These are phyloP conservation scores for Drosophila antonietae DNA, from an alignment of 2,888 invertebrate genomes.

Conservation along the genomic window DNA sequence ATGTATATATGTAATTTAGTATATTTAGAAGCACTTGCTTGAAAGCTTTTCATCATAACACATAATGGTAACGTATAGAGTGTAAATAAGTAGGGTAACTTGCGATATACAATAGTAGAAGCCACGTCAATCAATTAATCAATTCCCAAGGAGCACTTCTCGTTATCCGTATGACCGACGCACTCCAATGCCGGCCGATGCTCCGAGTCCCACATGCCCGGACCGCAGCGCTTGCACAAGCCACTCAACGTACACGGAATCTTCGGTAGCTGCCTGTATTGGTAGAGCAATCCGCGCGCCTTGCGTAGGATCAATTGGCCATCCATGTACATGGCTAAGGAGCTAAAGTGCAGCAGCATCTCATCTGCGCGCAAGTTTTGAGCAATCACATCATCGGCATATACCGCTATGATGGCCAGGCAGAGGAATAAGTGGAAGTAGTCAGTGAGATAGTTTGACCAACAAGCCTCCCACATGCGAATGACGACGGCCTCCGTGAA, in stretches of 20 bases:
- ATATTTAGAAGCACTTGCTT: constrained; percentile 51
- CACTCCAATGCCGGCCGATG: constrained; percentile 95
- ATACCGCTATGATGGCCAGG: constrained; percentile 95
- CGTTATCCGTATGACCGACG: constrained; percentile 88
- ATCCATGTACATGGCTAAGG: constrained; percentile 98
- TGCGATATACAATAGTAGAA: constrained; percentile 46
- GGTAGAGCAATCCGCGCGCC: constrained; percentile 95
- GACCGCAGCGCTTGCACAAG: constrained; percentile 94
- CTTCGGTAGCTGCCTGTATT: constrained; percentile 93
- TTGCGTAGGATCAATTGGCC: constrained; percentile 95
- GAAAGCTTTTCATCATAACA: constrained; percentile 53
- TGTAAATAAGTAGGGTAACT: constrained; percentile 42
- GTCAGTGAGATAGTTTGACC: constrained; percentile 98
- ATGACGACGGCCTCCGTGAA: constrained; percentile 95
- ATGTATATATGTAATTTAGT: constrained; percentile 1
- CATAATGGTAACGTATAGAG: constrained; percentile 41
- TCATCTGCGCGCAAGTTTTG: constrained; percentile 97
- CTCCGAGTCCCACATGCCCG: constrained; percentile 97
- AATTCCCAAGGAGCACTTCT: constrained; percentile 85
- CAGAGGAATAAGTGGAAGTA: constrained; percentile 98
- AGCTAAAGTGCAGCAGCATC: constrained; percentile 97
- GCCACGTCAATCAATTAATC: constrained; percentile 74
- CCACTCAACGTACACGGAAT: constrained; percentile 96
- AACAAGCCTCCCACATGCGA: constrained; percentile 98
- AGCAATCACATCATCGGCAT: constrained; percentile 96